phyloP scores from a whole-genome alignment of 2,888 invertebrate species.

The Drosophila austrosaltans region DNA sequence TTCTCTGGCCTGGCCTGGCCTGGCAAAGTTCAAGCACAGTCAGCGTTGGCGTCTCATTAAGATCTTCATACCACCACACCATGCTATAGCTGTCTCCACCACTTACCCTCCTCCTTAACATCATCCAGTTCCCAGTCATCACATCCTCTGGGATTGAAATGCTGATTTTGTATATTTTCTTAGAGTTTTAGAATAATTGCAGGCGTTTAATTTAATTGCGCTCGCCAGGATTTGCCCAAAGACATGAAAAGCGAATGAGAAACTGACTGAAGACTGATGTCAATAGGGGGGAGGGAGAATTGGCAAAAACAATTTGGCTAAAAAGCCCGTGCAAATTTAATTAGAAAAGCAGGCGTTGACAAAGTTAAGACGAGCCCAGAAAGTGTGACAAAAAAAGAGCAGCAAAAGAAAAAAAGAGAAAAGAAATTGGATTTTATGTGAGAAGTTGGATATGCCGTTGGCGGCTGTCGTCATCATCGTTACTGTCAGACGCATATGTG shows the following conservation, averaged over 20 bases:
- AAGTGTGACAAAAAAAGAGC: slow-evolving; percentile 28
- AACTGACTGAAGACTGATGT: slow-evolving; percentile 1
- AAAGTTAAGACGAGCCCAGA: slow-evolving; percentile 61
- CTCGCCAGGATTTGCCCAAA: slow-evolving; percentile 61
- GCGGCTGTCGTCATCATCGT: slow-evolving; percentile 56
- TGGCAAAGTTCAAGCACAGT: slow-evolving; percentile 56
- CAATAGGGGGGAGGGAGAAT: slow-evolving; percentile 22
- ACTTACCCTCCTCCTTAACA: too few species aligned
- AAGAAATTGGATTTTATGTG: slow-evolving; percentile 51
- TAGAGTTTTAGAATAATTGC: slow-evolving; percentile 75
- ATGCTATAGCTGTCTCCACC: slow-evolving; percentile 10
- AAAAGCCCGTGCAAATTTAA: slow-evolving; percentile 70
- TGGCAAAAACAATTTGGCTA: slow-evolving; percentile 60
- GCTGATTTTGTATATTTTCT: slow-evolving; percentile 57
- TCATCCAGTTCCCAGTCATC: neutral
- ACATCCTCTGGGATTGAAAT: slow-evolving; percentile 14
- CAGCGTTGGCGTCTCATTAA: slow-evolving; percentile 56
- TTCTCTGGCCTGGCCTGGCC: slow-evolving; percentile 18
- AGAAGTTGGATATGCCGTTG: slow-evolving; percentile 47
- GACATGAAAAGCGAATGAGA: slow-evolving; percentile 17
- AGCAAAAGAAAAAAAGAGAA: slow-evolving; percentile 32
- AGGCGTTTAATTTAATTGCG: slow-evolving; percentile 78
- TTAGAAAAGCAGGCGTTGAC: slow-evolving; percentile 65
- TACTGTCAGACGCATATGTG: slow-evolving; percentile 52
- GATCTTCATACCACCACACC: neutral